Base-by-base conservation (phyloP, 1,140 invertebrate genomes). In the Camponotus floridanus region DNA sequence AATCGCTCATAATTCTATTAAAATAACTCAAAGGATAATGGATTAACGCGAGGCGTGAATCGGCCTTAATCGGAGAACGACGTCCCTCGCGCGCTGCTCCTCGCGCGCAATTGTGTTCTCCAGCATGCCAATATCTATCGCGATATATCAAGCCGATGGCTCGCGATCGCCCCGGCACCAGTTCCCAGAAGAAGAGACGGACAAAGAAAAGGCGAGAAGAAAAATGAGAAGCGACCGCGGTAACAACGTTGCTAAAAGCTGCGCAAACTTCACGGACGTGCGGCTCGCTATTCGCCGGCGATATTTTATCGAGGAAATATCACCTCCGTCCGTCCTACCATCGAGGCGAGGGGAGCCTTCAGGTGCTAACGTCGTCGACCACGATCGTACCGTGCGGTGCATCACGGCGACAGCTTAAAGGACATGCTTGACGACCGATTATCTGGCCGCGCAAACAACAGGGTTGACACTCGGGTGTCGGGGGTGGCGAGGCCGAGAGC, bases 351-450 rank as follows among this genome's bases (percentile, higher is more conserved):
- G 51, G 2, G 36, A 70, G 48, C 67, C 61, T 68, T 86, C 81
- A 86, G 85, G 85, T 84, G 88, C 67, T 73, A 89, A 83, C 76
- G 61, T 86, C 18, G 64, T 70, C 78, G 36, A 71, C 31, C 85
- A 55, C 62, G 76, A 42, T 42, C 11, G 42, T 13, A 11, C 36
- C 62, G 55, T 65, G 85, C 79, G 87, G 85, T 79, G 86, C 78
- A 76, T 90, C 87, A 90, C 64, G 67, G 64, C 55, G 88, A 88
- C 88, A 87, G 87, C 65, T 86, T 88, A 88, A 89, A 88, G 87
- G 79, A 90, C 85, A 87, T 86, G 36, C 78, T 61, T 71, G 67
- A 68, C 87, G 88, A 90, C 88, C 88, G 88, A 90, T 90, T 90
- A 90, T 90, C 88, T 68, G 36, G 42, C 74, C 65, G 78, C 76